These are phyloP conservation scores for Imbricaverruca yamaguchii DNA, from an alignment of 2,888 invertebrate genomes.

Conservation along the genomic window DNA sequence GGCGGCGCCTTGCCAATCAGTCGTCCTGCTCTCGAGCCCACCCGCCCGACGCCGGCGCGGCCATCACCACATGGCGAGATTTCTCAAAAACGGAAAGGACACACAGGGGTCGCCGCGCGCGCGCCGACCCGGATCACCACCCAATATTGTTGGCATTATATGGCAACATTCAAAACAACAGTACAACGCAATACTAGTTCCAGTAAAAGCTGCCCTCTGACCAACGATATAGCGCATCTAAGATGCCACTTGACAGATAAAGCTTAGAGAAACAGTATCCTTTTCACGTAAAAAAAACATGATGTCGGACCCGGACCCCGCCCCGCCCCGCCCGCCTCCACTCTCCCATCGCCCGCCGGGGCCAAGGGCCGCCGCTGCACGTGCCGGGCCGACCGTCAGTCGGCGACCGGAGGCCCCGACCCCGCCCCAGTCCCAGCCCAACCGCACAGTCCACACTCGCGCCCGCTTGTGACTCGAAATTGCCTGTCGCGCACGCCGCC, in stretches of 20 bases:
- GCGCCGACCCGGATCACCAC: too few relatives aligned
- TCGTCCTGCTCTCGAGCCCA: not conserved
- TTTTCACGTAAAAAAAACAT: not conserved
- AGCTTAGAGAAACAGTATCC: not conserved
- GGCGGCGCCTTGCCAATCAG: not conserved
- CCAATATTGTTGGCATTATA: not conserved
- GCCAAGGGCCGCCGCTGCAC: not conserved
- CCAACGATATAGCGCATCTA: not conserved
- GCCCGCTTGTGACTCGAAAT: not conserved
- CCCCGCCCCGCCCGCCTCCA: too few relatives aligned
- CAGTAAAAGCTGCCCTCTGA: conserved; percentile 9
- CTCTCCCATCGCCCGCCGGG: too few relatives aligned
- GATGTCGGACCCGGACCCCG: too few relatives aligned
- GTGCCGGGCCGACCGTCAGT: not conserved
- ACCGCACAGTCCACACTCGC: not conserved
- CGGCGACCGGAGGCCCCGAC: not conserved
- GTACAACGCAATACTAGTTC: not conserved
- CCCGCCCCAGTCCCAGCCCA: not conserved
- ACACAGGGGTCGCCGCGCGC: not conserved
- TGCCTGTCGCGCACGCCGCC: not conserved
- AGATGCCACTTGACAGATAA: conserved; percentile 10
- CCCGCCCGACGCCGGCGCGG: not conserved
- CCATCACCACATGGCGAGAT: not conserved
- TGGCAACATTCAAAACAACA: conserved; percentile 1
- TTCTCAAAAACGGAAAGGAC: not conserved